Conservation (phyloP, 1,140 invertebrate species). For the Aphis gossypii region DNA sequence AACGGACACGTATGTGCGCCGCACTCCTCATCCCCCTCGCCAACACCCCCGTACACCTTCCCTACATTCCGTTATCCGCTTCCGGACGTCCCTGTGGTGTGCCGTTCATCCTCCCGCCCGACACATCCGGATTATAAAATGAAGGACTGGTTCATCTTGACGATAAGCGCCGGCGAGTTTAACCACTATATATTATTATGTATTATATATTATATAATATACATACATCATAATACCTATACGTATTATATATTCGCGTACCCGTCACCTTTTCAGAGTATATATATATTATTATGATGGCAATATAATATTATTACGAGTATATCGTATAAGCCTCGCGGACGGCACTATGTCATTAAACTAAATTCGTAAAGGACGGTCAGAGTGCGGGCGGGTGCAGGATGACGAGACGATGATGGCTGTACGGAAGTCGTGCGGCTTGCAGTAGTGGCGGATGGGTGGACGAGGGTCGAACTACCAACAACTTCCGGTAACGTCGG, state of each 20-base stretch:
- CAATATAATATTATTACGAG: too few species aligned
- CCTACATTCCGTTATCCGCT: neutral
- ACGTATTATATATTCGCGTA: neutral
- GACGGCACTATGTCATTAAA: slow-evolving; percentile 8
- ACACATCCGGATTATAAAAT: neutral
- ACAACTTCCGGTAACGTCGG: neutral
- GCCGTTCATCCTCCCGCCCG: neutral
- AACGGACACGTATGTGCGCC: neutral
- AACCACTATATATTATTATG: neutral
- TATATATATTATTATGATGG: neutral
- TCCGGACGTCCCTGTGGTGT: neutral
- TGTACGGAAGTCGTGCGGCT: neutral
- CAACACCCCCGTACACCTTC: too few species aligned
- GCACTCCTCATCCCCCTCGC: neutral
- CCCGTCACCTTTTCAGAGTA: neutral
- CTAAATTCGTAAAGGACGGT: neutral
- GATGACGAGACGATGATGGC: neutral
- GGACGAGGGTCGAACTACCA: neutral
- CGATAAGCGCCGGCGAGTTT: neutral
- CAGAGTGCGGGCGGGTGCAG: neutral
- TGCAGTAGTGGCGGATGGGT: neutral
- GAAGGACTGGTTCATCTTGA: slow-evolving; percentile 25
- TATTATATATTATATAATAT: neutral
- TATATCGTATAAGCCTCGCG: neutral
- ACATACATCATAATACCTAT: neutral